Evolutionary conservation across 1,140 invertebrate species (phyloP).

Genomic region (Amyelois transitella): DNA sequence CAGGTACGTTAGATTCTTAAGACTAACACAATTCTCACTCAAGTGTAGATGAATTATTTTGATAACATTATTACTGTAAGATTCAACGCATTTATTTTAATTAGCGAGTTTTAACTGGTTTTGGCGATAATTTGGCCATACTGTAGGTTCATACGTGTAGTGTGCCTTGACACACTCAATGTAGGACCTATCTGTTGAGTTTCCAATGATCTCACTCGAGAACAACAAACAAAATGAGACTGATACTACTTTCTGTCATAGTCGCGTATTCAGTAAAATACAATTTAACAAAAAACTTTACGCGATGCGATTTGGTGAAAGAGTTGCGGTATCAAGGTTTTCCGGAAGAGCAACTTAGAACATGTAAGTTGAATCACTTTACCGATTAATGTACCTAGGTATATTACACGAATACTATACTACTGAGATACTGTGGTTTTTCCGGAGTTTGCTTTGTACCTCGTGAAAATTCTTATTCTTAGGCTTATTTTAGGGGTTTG

Average conservation of each 20-base stretch:
- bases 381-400: background rate
- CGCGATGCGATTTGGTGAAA: constrained; percentile 38
- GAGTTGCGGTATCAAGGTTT: constrained; percentile 29
- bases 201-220: background rate
- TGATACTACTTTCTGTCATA: background rate
- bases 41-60: no score
- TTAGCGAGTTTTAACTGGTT: constrained; percentile 10
- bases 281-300: constrained; percentile 20
- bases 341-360: constrained; percentile 13
- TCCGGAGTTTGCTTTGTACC: no score
- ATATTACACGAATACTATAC: no score
- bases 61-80: background rate
- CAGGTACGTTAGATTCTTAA: no score
- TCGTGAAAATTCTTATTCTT: background rate
- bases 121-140: constrained; percentile 14
- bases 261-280: background rate
- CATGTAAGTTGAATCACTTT: constrained; percentile 23
- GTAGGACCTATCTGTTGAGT: background rate
- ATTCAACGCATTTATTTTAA: background rate
- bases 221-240: background rate
- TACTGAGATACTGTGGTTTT: no score
- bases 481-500: constrained; percentile 55
- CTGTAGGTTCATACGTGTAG: constrained; percentile 10
- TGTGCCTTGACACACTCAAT: constrained; percentile 19
- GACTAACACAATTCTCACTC: no score